Conservation (phyloP, 2,797 vertebrate species). For the Xiphorhynchus erythropygius region DNA sequence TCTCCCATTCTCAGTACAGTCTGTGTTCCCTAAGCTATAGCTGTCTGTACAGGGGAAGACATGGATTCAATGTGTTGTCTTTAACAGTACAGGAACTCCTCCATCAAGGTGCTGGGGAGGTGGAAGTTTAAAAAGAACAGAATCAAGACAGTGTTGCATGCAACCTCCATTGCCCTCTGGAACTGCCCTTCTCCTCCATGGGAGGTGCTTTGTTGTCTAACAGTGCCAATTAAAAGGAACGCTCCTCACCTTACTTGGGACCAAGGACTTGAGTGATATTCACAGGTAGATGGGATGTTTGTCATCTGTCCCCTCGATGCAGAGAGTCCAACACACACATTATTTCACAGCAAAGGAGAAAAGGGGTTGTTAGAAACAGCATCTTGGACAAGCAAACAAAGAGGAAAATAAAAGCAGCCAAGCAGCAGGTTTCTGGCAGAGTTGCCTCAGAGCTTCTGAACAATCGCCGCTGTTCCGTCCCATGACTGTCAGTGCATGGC, state of each 20-base stretch:
- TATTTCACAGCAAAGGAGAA: constrained; percentile 62
- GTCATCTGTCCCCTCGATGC: constrained; percentile 30
- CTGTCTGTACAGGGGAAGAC: constrained; percentile 44
- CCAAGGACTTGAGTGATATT: constrained; percentile 15
- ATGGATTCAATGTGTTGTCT: neutral
- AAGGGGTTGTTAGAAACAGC: constrained; percentile 57
- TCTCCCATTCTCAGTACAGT: neutral
- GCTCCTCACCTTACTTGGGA: constrained; percentile 32
- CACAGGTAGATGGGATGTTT: constrained; percentile 7
- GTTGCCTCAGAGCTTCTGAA: constrained; percentile 64
- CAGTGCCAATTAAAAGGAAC: constrained; percentile 7
- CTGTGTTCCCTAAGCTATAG: neutral
- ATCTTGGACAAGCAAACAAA: constrained; percentile 69
- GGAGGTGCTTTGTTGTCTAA: constrained; percentile 48
- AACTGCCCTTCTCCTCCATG: constrained; percentile 44
- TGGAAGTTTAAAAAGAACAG: constrained; percentile 8
- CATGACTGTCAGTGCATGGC: constrained; percentile 59
- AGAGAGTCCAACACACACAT: constrained; percentile 10
- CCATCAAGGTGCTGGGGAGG: neutral
- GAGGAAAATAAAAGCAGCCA: constrained; percentile 69
- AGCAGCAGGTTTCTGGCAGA: constrained; percentile 74
- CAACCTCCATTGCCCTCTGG: constrained; percentile 6
- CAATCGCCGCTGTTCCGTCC: constrained; percentile 56
- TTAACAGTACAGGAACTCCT: constrained; percentile 9
- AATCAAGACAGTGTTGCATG: neutral